phyloP scores from a whole-genome alignment of 2,797 vertebrate species.

The Sebastes hopkinsi region DNA sequence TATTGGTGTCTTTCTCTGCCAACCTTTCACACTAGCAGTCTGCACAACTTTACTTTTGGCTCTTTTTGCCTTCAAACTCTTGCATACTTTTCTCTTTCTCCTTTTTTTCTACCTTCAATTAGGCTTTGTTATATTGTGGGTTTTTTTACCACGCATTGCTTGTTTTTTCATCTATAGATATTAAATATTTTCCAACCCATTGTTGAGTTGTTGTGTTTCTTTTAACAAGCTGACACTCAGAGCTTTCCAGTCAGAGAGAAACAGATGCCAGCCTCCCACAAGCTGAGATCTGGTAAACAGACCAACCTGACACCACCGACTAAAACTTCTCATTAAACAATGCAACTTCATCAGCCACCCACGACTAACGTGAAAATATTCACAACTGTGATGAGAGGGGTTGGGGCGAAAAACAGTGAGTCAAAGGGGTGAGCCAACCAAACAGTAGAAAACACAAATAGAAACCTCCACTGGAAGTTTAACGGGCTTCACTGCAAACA shows the following conservation, averaged over 20 bases:
- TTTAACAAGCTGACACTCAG: constrained; percentile 66
- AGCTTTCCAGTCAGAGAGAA: constrained; percentile 70
- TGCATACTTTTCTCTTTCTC: not conserved
- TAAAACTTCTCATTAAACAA: constrained; percentile 70
- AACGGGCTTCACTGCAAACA: not conserved
- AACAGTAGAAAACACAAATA: not conserved
- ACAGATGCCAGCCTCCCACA: constrained; percentile 80
- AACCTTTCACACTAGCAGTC: not conserved
- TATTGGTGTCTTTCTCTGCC: no score
- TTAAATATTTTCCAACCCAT: constrained; percentile 40
- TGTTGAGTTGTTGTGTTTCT: constrained; percentile 34
- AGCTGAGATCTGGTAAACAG: constrained; percentile 68
- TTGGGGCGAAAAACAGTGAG: constrained; percentile 21
- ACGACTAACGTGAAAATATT: constrained; percentile 51
- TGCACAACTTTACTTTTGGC: not conserved
- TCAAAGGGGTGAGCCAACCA: constrained; percentile 12
- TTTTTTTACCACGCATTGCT: not conserved
- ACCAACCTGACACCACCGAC: constrained; percentile 55
- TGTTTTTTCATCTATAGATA: constrained; percentile 18
- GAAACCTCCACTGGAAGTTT: constrained; percentile 3
- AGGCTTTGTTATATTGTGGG: not conserved
- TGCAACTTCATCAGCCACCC: constrained; percentile 71
- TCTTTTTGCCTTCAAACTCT: not conserved
- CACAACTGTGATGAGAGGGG: constrained; percentile 33
- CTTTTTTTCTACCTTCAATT: not conserved